Evolutionary conservation across 2,888 invertebrate species (phyloP), one percentile per base, ranked within the genome.

Genomic region (Ectemnius continuus): DNA sequence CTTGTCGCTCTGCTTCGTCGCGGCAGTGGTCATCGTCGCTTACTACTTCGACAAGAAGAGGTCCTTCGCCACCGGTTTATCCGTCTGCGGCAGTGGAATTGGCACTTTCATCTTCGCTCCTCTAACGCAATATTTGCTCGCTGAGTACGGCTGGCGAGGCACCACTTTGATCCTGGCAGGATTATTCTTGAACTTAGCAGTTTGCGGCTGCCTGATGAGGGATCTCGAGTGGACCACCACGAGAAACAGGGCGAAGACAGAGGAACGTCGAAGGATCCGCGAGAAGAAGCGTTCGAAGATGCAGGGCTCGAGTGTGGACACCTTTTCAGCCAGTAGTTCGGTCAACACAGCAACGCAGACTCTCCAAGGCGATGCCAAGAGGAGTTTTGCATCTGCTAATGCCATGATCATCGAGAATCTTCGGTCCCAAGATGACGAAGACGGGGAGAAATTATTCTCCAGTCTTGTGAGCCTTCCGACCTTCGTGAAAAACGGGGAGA

Each of bases 1-100:
- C 14, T 92, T 97, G 77, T 96, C 96, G 83, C 92, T 97, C 73
- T 97, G 96, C 89, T 97, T 97, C 91, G 97, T 97, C 64, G 95
- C 97, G n/a, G 96, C 97, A 0, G 96, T 97, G 5, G 97, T 97
- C 2, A 96, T 96, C 81, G 97, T 97, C 45, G 97, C 97, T 0
- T 97, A 97, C 89, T 97, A 97, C 90, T 97, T 97, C 89, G 96
- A 97, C 86, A 95, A 95, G 90, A 94, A 93, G 87, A 93, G 97
- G 72, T 96, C 96, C 0, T 93, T 97, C 77, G 97, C 97, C 5
- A 97, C 97, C 13, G 97, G 97, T 0, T 92, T 97, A 64, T 95
- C 96, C 0, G 96, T 97, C 0, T 97, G 96, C 90, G 97, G 97
- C 2, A 96, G 96, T 83, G 97, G 97, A 20, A 96, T 97, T 75